phyloP scores from a whole-genome alignment of 2,797 vertebrate species.

The Amblyraja radiata region DNA sequence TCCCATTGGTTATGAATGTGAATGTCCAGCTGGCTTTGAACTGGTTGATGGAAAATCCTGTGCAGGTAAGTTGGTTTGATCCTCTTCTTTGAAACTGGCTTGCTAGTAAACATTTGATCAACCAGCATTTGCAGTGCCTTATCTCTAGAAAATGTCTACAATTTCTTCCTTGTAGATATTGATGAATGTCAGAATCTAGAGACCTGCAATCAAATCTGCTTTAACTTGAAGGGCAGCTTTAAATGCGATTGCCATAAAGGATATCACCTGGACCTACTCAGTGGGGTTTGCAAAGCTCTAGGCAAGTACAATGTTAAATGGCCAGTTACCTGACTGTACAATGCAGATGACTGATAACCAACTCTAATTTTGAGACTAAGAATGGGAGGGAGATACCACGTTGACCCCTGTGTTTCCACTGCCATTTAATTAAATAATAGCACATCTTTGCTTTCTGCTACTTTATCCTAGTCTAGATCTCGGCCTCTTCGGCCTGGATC shows the following conservation, averaged over 20 bases:
- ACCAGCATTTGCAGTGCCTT: no score
- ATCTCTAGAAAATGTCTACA: no score
- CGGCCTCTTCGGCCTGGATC: no score
- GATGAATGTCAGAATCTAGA: constrained; percentile 62
- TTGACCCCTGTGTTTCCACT: no score
- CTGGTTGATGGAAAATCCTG: constrained; percentile 63
- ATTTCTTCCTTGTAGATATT: constrained; percentile 49
- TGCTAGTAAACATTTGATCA: not conserved
- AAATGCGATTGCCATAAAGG: constrained; percentile 60
- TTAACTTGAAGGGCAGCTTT: constrained; percentile 61
- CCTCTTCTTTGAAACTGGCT: not conserved
- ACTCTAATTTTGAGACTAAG: no score
- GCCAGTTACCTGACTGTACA: not conserved
- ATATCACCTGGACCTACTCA: constrained; percentile 57
- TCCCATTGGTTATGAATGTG: constrained; percentile 62
- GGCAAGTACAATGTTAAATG: constrained; percentile 43
- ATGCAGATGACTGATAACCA: no score
- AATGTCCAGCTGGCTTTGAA: constrained; percentile 55
- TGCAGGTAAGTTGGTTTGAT: constrained; percentile 34
- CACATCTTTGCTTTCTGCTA: no score
- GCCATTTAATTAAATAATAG: no score
- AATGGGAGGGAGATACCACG: no score
- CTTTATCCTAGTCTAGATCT: no score
- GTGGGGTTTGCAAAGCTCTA: constrained; percentile 59
- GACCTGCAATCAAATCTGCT: constrained; percentile 64